phyloP scores from a whole-genome alignment of 2,888 invertebrate genomes.

The Brenthis daphne region DNA sequence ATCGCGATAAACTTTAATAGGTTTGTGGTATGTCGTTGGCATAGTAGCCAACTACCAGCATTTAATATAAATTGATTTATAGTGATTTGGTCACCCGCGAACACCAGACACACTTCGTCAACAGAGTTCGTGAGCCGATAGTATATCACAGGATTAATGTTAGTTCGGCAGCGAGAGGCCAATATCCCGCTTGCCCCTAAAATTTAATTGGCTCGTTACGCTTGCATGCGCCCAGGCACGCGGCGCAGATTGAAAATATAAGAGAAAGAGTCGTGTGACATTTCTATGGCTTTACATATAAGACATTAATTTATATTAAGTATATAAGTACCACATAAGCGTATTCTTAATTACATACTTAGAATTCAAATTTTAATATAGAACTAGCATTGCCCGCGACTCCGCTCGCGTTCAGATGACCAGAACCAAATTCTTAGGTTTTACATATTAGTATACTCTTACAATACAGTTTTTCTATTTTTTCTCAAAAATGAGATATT shows the following conservation, averaged over 20 bases:
- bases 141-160: constrained; percentile 39
- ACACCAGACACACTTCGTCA: constrained; percentile 39
- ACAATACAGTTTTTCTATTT: too few species aligned
- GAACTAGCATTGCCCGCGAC: too few species aligned
- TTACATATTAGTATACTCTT: too few species aligned
- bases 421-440: too few species aligned
- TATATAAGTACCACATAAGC: too few species aligned
- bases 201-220: constrained; percentile 41
- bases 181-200: constrained; percentile 36
- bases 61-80: constrained; percentile 47
- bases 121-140: constrained; percentile 34
- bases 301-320: too few species aligned
- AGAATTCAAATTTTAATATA: too few species aligned
- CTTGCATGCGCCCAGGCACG: constrained; percentile 34
- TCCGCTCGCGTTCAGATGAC: too few species aligned
- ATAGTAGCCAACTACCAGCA: constrained; percentile 36
- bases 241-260: constrained; percentile 32
- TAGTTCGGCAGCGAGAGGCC: constrained; percentile 27
- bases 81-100: constrained; percentile 40
- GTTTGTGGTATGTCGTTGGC: constrained; percentile 44
- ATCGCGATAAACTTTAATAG: constrained; percentile 55
- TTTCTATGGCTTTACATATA: constrained; percentile 14
- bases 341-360: too few species aligned
- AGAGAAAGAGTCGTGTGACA: constrained; percentile 26
- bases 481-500: too few species aligned